These are phyloP conservation scores for Clepsis dumicolana DNA, from an alignment of 2,888 invertebrate species.

Conservation along the genomic window DNA sequence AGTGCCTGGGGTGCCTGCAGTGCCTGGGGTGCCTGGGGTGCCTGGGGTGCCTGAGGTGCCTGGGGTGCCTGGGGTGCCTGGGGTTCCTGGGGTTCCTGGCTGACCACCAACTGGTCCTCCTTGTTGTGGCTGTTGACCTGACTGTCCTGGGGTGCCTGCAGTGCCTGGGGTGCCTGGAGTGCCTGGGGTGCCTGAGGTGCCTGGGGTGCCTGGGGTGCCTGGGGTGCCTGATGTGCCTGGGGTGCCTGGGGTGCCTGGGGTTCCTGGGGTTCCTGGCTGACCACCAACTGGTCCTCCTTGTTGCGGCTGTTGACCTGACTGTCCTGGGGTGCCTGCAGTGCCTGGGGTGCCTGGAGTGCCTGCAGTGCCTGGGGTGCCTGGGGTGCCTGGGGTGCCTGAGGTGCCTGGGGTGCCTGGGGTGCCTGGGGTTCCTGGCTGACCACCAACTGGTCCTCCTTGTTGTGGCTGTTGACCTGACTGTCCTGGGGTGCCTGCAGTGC, in stretches of 20 bases:
- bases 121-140: slow-evolving; percentile 1
- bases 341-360: too few relatives aligned
- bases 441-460: too few relatives aligned
- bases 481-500: too few relatives aligned
- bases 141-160: neutral
- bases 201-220: neutral
- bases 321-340: neutral
- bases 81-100: slow-evolving; percentile 3
- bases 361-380: too few relatives aligned
- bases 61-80: too few relatives aligned
- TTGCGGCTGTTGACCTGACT: neutral
- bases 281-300: slow-evolving; percentile 3
- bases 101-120: slow-evolving; percentile 7
- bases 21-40: neutral
- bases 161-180: neutral
- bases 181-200: neutral
- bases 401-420: too few relatives aligned
- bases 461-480: too few relatives aligned
- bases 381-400: too few relatives aligned
- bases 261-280: neutral
- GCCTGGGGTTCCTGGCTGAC: too few relatives aligned
- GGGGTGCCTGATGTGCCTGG: neutral
- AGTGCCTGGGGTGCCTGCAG: slow-evolving; percentile 7
- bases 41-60: neutral
- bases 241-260: neutral